A percentile compares a stretch with the other conserved stretches of the same genome.
phyloP scores from a whole-genome alignment of 2,113 vertebrate species.

The Trochalopteron elliotii region DNA sequence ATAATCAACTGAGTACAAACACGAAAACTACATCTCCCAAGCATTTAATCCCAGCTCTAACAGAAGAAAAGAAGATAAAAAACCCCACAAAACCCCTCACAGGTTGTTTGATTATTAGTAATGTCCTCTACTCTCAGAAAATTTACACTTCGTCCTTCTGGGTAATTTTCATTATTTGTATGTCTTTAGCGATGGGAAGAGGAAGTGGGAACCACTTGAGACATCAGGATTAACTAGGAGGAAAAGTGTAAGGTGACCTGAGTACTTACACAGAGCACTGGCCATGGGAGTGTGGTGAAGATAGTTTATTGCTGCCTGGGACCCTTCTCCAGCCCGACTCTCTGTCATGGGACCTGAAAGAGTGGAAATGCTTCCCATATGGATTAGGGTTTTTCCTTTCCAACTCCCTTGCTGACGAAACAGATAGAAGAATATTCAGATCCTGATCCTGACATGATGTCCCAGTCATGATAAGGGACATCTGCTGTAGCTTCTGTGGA shows the following conservation, averaged over 20 bases:
- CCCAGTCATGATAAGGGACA: background rate
- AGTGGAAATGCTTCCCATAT: background rate
- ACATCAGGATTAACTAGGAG: background rate
- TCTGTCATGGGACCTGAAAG: rapidly evolving
- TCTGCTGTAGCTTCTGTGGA: background rate
- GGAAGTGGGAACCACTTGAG: background rate
- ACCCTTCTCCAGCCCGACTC: background rate
- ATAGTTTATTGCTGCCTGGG: background rate
- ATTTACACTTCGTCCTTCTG: background rate
- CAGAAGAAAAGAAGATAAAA: too few species aligned
- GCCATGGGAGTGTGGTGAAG: background rate
- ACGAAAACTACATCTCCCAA: too few species aligned
- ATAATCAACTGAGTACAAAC: too few species aligned
- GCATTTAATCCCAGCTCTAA: too few species aligned
- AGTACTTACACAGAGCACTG: rapidly evolving
- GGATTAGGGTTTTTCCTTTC: background rate
- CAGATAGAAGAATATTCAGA: background rate
- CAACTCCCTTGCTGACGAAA: background rate
- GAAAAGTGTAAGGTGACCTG: background rate
- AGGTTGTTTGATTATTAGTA: background rate
- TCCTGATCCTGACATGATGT: background rate
- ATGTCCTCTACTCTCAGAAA: background rate
- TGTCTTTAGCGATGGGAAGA: background rate
- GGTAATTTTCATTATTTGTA: background rate
- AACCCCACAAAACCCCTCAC: background rate